Base-by-base conservation (phyloP, 2,113 vertebrate species). In the Falco punctatus region DNA sequence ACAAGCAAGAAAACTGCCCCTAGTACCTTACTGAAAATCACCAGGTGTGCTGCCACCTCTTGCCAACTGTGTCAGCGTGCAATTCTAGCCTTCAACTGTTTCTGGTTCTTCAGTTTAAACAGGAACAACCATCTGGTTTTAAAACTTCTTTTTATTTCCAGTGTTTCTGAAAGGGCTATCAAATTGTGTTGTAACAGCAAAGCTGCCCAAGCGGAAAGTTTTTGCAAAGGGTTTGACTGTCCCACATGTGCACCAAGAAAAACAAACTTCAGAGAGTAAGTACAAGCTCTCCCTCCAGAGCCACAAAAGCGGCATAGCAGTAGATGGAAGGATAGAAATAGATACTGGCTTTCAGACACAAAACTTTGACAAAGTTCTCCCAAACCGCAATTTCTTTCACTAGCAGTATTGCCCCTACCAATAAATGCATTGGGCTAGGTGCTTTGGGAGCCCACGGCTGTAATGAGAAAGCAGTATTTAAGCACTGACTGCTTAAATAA, bases 161-260 rank as follows among this genome's bases (percentile, higher is more conserved):
- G 59, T 87, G 84, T 52, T 83, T 73, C 84, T 79, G 44, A 10
- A 28, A 44, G 33, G 38, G 73, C 27, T 73, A n/a, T 64, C 44
- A 10, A 67, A 69, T 11, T 44, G 49, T 27, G 30, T 44, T 46
- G 5, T 9, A 57, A 35, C 20, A 32, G 42, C 61, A 79, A 67
- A 79, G 35, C 73, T 57, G 28, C 67, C 62, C 61, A 20, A 64
- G 66, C 42, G 23, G 55, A 49, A 69, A 17, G 33, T 9, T 57
- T 57, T 10, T 79, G 15, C 72, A 26, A 28, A 52, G 49, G 23
- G 19, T 48, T 11, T 40, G 38, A 46, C 55, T 8, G 5, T 32
- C 51, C 62, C 4, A 0, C 15, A 7, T 1, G 5, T 17, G n/a
- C 38, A 13, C 44, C 67, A 8, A 18, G 13, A 48, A 52, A 74